These are phyloP conservation scores for Zootoca vivipara DNA, from an alignment of 2,113 vertebrate species.

Conservation along the genomic window DNA sequence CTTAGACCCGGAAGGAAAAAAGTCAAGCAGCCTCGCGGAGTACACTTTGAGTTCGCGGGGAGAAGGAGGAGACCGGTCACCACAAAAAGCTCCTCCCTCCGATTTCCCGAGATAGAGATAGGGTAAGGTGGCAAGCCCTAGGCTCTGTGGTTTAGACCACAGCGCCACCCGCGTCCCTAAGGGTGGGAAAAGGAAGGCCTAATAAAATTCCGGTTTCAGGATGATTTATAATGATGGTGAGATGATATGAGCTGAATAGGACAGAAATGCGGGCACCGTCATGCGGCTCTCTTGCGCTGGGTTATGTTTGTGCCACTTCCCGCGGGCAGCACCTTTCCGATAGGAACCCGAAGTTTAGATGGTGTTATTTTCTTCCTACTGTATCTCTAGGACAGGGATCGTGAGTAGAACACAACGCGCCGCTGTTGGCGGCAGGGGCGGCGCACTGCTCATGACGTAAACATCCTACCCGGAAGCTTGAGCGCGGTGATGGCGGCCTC, in stretches of 20 bases:
- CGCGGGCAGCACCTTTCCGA: no score
- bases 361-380: background rate
- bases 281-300: no score
- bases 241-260: no score
- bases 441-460: constrained; percentile 13
- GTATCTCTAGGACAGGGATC: background rate
- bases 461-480: background rate
- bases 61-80: background rate
- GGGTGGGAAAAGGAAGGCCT: background rate
- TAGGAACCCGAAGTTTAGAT: background rate
- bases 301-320: background rate
- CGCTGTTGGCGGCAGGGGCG: accelerated
- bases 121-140: background rate
- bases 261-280: no score
- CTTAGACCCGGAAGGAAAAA: background rate
- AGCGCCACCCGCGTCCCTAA: no score
- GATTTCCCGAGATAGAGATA: background rate
- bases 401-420: background rate
- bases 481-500: background rate
- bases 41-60: no score
- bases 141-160: no score
- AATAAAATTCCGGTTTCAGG: background rate
- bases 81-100: background rate
- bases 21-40: accelerated
- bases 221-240: no score